phyloP scores from a whole-genome alignment of 2,888 invertebrate species.

The Lymantria monacha region DNA sequence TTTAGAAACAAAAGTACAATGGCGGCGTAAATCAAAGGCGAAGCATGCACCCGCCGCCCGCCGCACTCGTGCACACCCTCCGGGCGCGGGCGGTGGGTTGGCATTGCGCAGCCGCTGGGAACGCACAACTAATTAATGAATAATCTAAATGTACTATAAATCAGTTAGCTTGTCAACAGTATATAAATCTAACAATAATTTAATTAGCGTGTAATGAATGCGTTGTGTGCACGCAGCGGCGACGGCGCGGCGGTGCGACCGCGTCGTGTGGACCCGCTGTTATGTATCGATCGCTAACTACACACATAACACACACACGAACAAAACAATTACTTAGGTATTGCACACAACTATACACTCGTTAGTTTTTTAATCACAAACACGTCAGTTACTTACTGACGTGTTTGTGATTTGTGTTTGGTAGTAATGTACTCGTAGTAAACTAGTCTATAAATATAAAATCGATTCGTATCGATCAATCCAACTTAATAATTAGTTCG shows the following conservation, averaged over 20 bases:
- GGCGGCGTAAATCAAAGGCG: constrained; percentile 1
- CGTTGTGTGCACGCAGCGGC: constrained; percentile 1
- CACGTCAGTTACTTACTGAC: too few species aligned
- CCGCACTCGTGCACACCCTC: constrained; percentile 1
- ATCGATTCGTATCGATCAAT: too few species aligned
- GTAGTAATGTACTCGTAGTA: too few species aligned
- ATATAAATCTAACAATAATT: constrained; percentile 18
- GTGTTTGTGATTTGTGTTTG: too few species aligned
- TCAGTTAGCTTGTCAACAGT: constrained; percentile 21
- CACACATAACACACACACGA: background rate
- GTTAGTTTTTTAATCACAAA: too few species aligned
- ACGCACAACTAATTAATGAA: background rate
- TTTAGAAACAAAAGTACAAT: constrained; percentile 4
- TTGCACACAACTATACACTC: too few species aligned
- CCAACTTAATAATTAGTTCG: too few species aligned
- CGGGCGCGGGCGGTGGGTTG: background rate
- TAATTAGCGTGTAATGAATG: constrained; percentile 14
- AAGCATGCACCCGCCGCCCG: background rate
- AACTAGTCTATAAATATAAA: too few species aligned
- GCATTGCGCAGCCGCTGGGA: constrained; percentile 1
- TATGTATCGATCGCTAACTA: background rate
- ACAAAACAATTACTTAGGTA: background rate
- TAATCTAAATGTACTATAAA: constrained; percentile 11
- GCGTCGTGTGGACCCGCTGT: constrained; percentile 6
- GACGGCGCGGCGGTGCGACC: background rate